Base-by-base conservation (phyloP, 2,113 vertebrate genomes). In the Chascanopsetta lugubris region DNA sequence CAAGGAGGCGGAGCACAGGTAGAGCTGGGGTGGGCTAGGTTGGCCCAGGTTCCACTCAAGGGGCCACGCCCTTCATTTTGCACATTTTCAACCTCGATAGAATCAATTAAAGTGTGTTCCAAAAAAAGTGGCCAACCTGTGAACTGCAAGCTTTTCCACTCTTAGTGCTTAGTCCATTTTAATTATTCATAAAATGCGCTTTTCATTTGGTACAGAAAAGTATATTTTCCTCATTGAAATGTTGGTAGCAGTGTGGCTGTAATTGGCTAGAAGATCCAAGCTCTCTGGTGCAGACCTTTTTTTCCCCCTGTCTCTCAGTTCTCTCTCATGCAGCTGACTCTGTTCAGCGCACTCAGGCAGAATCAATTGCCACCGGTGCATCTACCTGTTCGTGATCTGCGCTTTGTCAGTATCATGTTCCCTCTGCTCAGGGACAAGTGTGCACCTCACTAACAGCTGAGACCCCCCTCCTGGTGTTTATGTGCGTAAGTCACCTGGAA, bases 401-500 rank as follows among this genome's bases (percentile, higher is more conserved):
- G 48, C 22, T n/a, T n/a, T 21, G 53, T 61, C 46, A 2, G 65
- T 10, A 51, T 84, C 54, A 54, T 49, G 49, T 34, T 3, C 22
- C n/a, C 57, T 66, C 56, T 13, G 45, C 70, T 69, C 22, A 0
- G 84, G 76, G 84, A 82, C 74, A 55, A 20, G 55, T 49, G 27
- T 78, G n/a, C 74, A 61, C 65, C 62, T 77, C 49, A 8, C 62
- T 59, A 67, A 71, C 84, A 88, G 86, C 84, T 85, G 88, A 85
- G 79, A 53, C 80, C 38, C 59, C n/a, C 42, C 79, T 36, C 66
- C 81, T 12, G 58, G 69, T 66, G 76, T 72, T 70, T 57, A 38
- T 78, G 55, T 27, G 70, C 81, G 84, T 86, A 82, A 84, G 73
- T 87, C 88, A 88, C 88, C 88, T 90, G 88, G 72, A 86, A 81